These are phyloP conservation scores for Sarcophilus harrisii DNA, from an alignment of 2,797 vertebrate genomes.

Conservation along the genomic window DNA sequence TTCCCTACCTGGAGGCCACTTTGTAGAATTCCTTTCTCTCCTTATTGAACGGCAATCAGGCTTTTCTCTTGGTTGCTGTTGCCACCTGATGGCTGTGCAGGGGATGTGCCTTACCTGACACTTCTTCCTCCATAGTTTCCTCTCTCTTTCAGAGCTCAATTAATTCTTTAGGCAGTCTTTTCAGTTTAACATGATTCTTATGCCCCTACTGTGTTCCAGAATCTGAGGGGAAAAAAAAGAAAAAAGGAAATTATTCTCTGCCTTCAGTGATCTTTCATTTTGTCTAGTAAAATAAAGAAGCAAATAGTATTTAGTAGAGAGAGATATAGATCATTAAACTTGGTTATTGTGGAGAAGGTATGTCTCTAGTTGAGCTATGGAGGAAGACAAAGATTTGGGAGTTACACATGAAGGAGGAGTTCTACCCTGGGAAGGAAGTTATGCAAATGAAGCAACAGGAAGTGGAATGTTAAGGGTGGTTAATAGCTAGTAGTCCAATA, in stretches of 20 bases:
- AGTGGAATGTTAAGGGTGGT: neutral
- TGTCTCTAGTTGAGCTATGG: neutral
- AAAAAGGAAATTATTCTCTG: neutral
- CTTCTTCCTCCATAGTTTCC: neutral
- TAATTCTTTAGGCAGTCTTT: neutral
- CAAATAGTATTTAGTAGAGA: neutral
- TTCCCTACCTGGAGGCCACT: neutral
- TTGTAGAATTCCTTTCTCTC: neutral
- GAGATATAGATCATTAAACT: neutral
- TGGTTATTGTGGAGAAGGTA: neutral
- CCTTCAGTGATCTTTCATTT: neutral
- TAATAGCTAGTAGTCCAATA: neutral
- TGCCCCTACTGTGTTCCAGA: neutral
- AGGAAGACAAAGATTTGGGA: neutral
- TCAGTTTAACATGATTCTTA: neutral
- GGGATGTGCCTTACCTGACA: neutral
- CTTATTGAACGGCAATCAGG: neutral
- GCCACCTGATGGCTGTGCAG: neutral
- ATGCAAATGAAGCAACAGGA: neutral
- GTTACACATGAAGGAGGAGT: neutral
- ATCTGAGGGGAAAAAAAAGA: neutral
- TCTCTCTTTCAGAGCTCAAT: neutral
- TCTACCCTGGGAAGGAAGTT: neutral
- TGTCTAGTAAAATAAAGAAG: neutral
- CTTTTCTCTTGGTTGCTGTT: neutral